phyloP scores from a whole-genome alignment of 2,797 vertebrate genomes.

The Protosalanx chinensis region DNA sequence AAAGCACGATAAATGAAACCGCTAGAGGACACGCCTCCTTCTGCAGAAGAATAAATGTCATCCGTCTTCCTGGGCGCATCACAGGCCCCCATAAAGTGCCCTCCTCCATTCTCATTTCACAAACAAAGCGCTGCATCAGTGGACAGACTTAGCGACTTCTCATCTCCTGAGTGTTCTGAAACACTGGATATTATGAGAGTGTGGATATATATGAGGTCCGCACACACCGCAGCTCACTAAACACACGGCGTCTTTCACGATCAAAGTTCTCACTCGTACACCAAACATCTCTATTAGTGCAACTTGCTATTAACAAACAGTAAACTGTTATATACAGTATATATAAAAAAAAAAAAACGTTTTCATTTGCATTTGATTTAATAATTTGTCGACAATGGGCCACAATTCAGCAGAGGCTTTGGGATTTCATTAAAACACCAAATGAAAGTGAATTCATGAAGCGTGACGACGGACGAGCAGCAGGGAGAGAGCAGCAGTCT shows the following conservation, averaged over 20 bases:
- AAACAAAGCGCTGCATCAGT: constrained; percentile 35
- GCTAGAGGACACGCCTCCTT: constrained; percentile 39
- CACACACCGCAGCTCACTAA: constrained; percentile 13
- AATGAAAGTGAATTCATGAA: constrained; percentile 77
- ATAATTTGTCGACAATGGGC: constrained; percentile 71
- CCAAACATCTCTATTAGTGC: neutral
- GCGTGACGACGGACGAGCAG: constrained; percentile 65
- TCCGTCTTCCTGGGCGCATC: constrained; percentile 27
- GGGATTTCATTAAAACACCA: constrained; percentile 78
- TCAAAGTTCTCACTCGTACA: neutral
- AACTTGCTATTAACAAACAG: constrained; percentile 30
- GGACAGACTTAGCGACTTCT: constrained; percentile 28
- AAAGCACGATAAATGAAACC: constrained; percentile 53
- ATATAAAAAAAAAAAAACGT: constrained; percentile 12
- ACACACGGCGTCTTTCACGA: neutral
- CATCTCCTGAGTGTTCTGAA: constrained; percentile 25
- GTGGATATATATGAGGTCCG: neutral
- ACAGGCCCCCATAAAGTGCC: constrained; percentile 40
- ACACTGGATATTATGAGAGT: constrained; percentile 29
- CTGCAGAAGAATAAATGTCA: constrained; percentile 37
- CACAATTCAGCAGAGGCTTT: constrained; percentile 60
- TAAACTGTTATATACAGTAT: constrained; percentile 35
- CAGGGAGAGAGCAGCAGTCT: constrained; percentile 65
- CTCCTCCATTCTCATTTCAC: constrained; percentile 42
- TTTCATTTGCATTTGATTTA: constrained; percentile 61